Conservation (phyloP, 2,888 invertebrate genomes). For the Drosophila subsilvestris region DNA sequence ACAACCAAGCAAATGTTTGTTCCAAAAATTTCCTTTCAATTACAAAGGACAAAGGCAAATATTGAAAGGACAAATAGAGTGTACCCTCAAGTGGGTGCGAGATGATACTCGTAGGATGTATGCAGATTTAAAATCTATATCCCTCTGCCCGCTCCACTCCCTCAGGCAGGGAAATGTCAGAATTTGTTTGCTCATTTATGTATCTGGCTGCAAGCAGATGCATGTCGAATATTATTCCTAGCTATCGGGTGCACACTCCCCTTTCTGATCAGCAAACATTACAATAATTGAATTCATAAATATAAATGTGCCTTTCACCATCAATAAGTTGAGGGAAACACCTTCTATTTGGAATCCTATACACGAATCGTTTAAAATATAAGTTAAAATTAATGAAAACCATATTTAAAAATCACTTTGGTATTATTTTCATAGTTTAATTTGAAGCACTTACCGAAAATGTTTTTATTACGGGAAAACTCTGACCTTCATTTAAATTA, state of each 20-base stretch:
- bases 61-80: constrained; percentile 51
- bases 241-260: background rate
- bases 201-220: constrained; percentile 19
- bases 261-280: too few species aligned
- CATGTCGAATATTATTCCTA: constrained; percentile 29
- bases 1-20: constrained; percentile 54
- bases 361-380: background rate
- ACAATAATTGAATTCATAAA: background rate
- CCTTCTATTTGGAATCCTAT: background rate
- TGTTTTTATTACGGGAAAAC: background rate
- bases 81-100: background rate
- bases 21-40: constrained; percentile 54
- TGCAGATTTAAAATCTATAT: constrained; percentile 8
- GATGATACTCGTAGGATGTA: background rate
- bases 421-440: background rate
- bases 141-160: background rate
- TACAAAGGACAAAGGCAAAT: constrained; percentile 56
- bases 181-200: constrained; percentile 31
- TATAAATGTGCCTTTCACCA: background rate
- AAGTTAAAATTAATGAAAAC: background rate
- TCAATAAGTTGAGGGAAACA: too few species aligned
- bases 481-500: constrained; percentile 15
- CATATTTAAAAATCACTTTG: background rate
- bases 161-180: constrained; percentile 7
- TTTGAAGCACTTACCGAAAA: background rate